Evolutionary conservation across 92 coral and sea anemone species (phyloP), one percentile per base, ranked within the genome.

Genomic region (Actinostola sp.): DNA sequence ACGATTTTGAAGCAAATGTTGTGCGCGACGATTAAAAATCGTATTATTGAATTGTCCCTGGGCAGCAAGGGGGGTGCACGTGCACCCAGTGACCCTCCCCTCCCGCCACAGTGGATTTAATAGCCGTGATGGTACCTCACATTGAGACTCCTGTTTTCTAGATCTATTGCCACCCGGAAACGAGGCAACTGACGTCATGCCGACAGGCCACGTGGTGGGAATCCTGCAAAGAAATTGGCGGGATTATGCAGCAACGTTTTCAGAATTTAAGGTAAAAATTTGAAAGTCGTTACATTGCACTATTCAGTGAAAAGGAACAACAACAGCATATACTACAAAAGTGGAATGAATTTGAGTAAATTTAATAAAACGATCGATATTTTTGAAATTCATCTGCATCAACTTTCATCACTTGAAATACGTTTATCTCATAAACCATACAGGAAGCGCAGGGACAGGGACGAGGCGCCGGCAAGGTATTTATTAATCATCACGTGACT

Each of bases 201-300:
- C 90, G 10, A 72, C 92, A 61, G 89, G 97, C 49, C 82, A 96
- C 27, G 97, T 93, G 65, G 86, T 82, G 36, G 98, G 96, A 41
- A 81, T 93, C 1, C 83, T 93, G 67, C 98, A 93, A 70, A 83
- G 92, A 26, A 93, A 93, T 44, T 93, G 98, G 98, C 66, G 97
- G 30, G 90, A 93, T 73, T 93, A 87, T 67, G 89, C 90, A 17
- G 92, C 87, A 14, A 67, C 96, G 54, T 89, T 92, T 85, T 90
- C 84, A 10, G 93, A 92, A 75, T 73, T 73, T 58, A 92, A 80
- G 90, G 93, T 89, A 52, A n/a, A n/a, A n/a, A n/a, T n/a, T 46
- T 6, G 14, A 25, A 39, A 8, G 27, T 3, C 34, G 20, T 6
- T 13, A 46, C 4, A 2, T 19, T 46, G 53, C 15, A 39, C 14